These are phyloP conservation scores for Sinodicranocentrus sp. DNA, from an alignment of 2,888 invertebrate species.

Conservation along the genomic window DNA sequence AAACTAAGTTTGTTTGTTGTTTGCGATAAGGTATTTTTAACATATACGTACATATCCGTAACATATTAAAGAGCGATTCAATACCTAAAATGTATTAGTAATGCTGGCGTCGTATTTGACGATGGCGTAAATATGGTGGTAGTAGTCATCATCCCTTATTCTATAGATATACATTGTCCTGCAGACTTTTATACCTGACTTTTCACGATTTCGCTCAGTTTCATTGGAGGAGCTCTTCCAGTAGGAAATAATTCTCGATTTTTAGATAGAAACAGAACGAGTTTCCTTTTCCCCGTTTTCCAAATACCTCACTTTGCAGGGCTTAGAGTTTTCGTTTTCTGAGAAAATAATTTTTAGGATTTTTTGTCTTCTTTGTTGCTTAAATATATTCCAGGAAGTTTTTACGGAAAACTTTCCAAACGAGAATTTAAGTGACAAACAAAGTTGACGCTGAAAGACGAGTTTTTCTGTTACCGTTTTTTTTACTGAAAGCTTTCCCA, in stretches of 20 bases:
- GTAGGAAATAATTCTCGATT: conserved; percentile 25
- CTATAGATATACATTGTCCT: neutral
- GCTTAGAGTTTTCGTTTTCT: neutral
- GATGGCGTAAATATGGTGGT: neutral
- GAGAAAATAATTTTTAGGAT: neutral
- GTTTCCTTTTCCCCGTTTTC: neutral
- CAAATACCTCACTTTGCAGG: neutral
- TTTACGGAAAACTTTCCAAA: conserved; percentile 8
- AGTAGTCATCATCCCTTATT: conserved; percentile 20
- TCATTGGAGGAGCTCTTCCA: conserved; percentile 46
- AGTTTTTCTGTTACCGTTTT: neutral
- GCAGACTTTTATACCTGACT: neutral
- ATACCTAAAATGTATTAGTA: conserved; percentile 14
- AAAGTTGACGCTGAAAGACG: neutral
- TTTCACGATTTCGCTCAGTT: conserved; percentile 24
- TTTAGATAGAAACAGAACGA: conserved; percentile 11
- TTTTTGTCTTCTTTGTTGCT: conserved; percentile 21
- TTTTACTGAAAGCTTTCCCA: conserved; percentile 5
- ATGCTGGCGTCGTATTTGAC: conserved; percentile 5
- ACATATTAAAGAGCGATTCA: neutral
- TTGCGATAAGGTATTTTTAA: conserved; percentile 61
- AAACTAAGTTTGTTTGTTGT: conserved; percentile 53
- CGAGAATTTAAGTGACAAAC: conserved; percentile 2
- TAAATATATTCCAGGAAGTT: conserved; percentile 19
- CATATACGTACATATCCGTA: conserved; percentile 2